Percentiles rank a stretch among this genome's conserved stretches.
Evolutionary conservation across 1,140 invertebrate species (phyloP).

Genomic region (Drosophila ananassae): DNA sequence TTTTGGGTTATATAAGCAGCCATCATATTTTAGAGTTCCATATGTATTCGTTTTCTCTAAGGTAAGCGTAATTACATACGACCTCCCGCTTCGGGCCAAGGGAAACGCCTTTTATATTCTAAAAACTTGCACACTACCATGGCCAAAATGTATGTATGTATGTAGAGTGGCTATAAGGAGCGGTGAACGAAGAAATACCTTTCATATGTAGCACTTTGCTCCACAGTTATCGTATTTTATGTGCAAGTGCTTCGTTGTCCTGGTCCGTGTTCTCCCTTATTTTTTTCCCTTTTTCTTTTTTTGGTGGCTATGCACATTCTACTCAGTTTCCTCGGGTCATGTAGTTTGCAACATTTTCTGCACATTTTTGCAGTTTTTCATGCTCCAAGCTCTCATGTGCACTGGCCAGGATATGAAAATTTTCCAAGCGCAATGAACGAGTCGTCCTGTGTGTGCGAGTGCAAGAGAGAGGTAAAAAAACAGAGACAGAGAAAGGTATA

Average conservation of each 20-base stretch:
- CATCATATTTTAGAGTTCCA: slow-evolving; percentile 66
- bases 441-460: slow-evolving; percentile 5
- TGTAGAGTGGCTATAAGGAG: slow-evolving; percentile 14
- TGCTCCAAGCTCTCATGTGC: slow-evolving; percentile 67
- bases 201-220: slow-evolving; percentile 79
- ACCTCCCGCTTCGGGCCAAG: slow-evolving; percentile 15
- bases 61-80: slow-evolving; percentile 75
- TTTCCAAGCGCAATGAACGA: slow-evolving; percentile 64
- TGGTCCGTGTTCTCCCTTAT: slow-evolving; percentile 12
- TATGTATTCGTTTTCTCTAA: slow-evolving; percentile 34
- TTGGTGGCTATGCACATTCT: slow-evolving; percentile 1
- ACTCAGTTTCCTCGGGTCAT: slow-evolving; percentile 26
- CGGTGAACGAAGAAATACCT: slow-evolving; percentile 51
- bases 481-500: slow-evolving; percentile 17
- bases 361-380: slow-evolving; percentile 82
- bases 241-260: slow-evolving; percentile 59
- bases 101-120: slow-evolving; percentile 64
- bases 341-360: slow-evolving; percentile 80
- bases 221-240: slow-evolving; percentile 80
- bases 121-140: slow-evolving; percentile 58
- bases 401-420: slow-evolving; percentile 79
- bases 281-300: slow-evolving; percentile 9
- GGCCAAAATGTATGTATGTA: slow-evolving; percentile 15
- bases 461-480: neutral
- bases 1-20: slow-evolving; percentile 60